These are phyloP conservation scores for Siphamia tubifer DNA, from an alignment of 2,113 vertebrate genomes.

Conservation along the genomic window DNA sequence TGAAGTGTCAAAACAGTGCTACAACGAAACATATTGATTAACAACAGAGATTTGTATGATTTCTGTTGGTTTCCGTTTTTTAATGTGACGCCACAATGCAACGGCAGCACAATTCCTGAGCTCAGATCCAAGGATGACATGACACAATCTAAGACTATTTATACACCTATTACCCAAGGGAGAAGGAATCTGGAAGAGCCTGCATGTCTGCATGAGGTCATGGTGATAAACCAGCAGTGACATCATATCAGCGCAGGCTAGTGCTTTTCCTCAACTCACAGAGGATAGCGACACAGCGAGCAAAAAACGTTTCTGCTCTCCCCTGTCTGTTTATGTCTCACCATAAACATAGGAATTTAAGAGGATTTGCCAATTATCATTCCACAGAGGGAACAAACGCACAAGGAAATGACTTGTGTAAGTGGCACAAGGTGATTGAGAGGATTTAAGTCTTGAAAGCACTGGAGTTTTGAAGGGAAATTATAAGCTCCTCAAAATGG, in stretches of 20 bases:
- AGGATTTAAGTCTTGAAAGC: neutral
- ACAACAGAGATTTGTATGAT: too few species aligned
- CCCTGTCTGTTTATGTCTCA: constrained; percentile 55
- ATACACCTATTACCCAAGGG: constrained; percentile 18
- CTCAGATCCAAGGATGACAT: neutral
- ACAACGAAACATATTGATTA: neutral
- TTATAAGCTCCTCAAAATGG: neutral
- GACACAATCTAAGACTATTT: constrained; percentile 35
- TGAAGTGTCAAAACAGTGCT: constrained; percentile 12
- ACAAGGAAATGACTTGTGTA: constrained; percentile 16
- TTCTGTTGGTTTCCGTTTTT: neutral
- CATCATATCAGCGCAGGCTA: constrained; percentile 33
- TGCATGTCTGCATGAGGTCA: constrained; percentile 66
- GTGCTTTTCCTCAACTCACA: constrained; percentile 8
- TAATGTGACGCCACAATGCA: neutral
- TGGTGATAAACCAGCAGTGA: constrained; percentile 48
- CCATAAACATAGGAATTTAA: constrained; percentile 58
- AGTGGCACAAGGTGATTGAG: constrained; percentile 22
- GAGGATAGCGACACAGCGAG: constrained; percentile 8
- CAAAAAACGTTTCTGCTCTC: constrained; percentile 35
- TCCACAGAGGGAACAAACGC: constrained; percentile 32
- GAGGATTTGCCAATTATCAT: constrained; percentile 66
- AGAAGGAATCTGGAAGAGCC: constrained; percentile 65
- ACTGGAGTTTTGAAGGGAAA: neutral
- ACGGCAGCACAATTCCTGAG: constrained; percentile 14